phyloP scores from a whole-genome alignment of 1,140 invertebrate species.

The Campoletis sonorensis region DNA sequence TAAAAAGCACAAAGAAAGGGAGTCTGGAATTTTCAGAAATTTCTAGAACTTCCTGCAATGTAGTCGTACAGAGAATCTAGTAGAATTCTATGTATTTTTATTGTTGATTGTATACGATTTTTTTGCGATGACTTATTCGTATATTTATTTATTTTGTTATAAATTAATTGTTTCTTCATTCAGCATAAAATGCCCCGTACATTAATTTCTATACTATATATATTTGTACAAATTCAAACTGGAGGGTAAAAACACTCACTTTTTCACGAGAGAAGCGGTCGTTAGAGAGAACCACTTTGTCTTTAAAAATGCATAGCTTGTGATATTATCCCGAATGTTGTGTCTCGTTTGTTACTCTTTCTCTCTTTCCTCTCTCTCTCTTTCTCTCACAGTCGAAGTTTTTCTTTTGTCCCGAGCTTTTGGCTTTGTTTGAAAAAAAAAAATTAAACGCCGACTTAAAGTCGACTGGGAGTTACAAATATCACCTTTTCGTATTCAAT shows the following conservation, averaged over 20 bases:
- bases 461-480: neutral
- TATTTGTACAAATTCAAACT: too few species aligned
- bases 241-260: neutral
- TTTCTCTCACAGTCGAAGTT: neutral
- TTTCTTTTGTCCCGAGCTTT: neutral
- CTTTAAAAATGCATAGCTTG: neutral
- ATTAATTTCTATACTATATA: too few species aligned
- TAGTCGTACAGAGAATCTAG: too few species aligned
- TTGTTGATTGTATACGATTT: too few species aligned
- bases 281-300: neutral
- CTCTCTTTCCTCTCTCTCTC: neutral
- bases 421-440: neutral
- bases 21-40: too few species aligned
- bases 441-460: neutral
- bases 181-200: too few species aligned
- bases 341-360: neutral
- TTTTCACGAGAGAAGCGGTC: neutral
- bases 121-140: too few species aligned
- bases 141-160: too few species aligned
- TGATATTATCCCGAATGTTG: conserved; percentile 1
- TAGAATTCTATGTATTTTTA: too few species aligned
- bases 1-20: too few species aligned
- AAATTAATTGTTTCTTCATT: too few species aligned
- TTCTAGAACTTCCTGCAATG: too few species aligned
- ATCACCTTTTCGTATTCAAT: neutral